These are phyloP conservation scores for Podargus strigoides DNA, from an alignment of 2,797 vertebrate genomes.

Conservation along the genomic window DNA sequence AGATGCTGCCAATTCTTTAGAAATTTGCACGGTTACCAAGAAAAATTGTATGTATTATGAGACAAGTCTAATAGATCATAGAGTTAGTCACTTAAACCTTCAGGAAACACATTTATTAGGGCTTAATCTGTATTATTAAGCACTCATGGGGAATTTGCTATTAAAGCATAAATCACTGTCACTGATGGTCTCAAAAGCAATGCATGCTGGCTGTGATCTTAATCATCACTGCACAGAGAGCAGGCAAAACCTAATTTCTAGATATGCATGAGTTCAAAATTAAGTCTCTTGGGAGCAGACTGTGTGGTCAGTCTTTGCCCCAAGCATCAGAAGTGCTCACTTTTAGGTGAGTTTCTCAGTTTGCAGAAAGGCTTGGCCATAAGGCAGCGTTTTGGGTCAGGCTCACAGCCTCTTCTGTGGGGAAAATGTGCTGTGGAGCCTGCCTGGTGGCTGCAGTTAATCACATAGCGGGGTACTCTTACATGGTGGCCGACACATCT, in stretches of 20 bases:
- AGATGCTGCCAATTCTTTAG: slow-evolving; percentile 42
- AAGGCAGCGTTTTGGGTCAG: not conserved
- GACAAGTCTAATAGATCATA: slow-evolving; percentile 48
- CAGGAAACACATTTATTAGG: slow-evolving; percentile 64
- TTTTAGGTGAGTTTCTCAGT: not conserved
- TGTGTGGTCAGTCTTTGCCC: not conserved
- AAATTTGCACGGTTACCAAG: slow-evolving; percentile 49
- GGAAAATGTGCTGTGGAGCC: not conserved
- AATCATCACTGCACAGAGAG: not conserved
- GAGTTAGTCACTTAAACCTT: slow-evolving; percentile 55
- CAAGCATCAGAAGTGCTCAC: not conserved
- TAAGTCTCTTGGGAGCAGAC: not conserved
- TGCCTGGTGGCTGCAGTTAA: not conserved
- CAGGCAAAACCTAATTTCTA: not conserved
- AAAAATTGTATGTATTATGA: slow-evolving; percentile 53
- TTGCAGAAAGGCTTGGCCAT: not conserved
- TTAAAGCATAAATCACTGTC: slow-evolving; percentile 66
- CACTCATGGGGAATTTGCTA: slow-evolving; percentile 21
- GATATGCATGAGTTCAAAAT: not conserved
- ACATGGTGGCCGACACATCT: accelerated
- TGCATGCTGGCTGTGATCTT: not conserved
- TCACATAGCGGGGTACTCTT: accelerated
- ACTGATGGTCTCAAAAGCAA: not conserved
- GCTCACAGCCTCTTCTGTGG: not conserved
- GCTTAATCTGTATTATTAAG: slow-evolving; percentile 60